A percentile compares a stretch with the other conserved stretches of the same genome.
These are phyloP conservation scores for Cephus rjabovi DNA, from an alignment of 2,888 invertebrate species.

Conservation along the genomic window DNA sequence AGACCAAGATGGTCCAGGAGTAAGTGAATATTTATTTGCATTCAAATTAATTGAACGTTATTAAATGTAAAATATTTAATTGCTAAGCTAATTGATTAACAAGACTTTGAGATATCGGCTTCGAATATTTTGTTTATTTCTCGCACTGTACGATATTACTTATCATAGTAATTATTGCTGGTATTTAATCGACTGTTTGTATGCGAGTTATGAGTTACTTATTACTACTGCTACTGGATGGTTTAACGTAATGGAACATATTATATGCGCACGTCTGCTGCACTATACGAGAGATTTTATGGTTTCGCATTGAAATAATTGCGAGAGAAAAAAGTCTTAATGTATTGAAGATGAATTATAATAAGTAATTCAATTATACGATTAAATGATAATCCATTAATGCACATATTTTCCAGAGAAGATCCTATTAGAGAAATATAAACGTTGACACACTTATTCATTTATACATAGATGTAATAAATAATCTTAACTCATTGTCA, in stretches of 20 bases:
- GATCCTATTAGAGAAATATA: neutral
- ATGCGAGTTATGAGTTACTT: neutral
- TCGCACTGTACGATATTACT: no score
- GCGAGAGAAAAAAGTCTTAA: neutral
- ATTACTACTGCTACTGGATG: neutral
- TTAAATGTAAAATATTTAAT: neutral
- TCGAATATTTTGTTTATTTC: no score
- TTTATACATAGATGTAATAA: neutral
- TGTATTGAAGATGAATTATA: neutral
- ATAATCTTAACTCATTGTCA: neutral
- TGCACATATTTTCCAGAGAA: neutral
- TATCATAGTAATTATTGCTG: no score
- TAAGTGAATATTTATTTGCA: conserved; percentile 55
- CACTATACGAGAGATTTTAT: neutral
- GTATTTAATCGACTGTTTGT: neutral
- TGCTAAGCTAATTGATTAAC: no score
- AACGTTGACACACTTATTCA: neutral
- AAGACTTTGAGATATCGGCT: no score
- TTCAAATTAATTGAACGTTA: neutral
- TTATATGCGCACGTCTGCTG: neutral
- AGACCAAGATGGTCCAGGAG: conserved; percentile 65
- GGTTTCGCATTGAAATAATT: neutral
- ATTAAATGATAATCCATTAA: neutral
- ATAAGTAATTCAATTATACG: neutral
- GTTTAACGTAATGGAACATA: neutral